A percentile compares a stretch with the other conserved stretches of the same genome.
phyloP scores from a whole-genome alignment of 1,140 invertebrate genomes.

The Pemphigus obesinymphae region DNA sequence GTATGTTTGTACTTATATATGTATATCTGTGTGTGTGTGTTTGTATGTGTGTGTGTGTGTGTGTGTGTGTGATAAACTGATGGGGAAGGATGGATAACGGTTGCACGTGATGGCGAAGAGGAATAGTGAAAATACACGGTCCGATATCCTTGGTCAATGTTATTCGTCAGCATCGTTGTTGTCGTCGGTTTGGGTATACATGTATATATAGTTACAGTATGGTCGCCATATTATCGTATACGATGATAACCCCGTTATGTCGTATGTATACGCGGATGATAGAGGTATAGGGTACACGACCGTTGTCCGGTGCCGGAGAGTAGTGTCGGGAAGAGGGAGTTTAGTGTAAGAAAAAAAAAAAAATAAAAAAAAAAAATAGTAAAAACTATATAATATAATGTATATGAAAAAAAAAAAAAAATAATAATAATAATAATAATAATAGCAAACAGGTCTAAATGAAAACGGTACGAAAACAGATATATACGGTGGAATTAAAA shows the following conservation, averaged over 20 bases:
- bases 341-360: not conserved
- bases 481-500: not conserved
- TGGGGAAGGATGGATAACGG: not conserved
- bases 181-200: not conserved
- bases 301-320: too few species aligned
- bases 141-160: constrained; percentile 30
- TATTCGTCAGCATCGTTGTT: not conserved
- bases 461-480: constrained; percentile 24
- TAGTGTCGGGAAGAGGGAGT: not conserved
- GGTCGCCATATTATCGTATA: not conserved
- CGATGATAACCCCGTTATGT: not conserved
- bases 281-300: not conserved
- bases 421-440: too few species aligned
- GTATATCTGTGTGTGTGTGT: too few species aligned
- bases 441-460: constrained; percentile 25
- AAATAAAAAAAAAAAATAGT: not conserved
- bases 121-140: constrained; percentile 8
- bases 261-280: not conserved
- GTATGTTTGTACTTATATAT: too few species aligned
- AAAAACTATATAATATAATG: too few species aligned
- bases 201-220: not conserved
- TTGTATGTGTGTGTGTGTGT: too few species aligned
- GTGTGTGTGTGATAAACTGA: too few species aligned
- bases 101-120: not conserved
- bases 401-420: too few species aligned